phyloP scores from a whole-genome alignment of 2,113 vertebrate genomes.

The Peromyscus polionotus region DNA sequence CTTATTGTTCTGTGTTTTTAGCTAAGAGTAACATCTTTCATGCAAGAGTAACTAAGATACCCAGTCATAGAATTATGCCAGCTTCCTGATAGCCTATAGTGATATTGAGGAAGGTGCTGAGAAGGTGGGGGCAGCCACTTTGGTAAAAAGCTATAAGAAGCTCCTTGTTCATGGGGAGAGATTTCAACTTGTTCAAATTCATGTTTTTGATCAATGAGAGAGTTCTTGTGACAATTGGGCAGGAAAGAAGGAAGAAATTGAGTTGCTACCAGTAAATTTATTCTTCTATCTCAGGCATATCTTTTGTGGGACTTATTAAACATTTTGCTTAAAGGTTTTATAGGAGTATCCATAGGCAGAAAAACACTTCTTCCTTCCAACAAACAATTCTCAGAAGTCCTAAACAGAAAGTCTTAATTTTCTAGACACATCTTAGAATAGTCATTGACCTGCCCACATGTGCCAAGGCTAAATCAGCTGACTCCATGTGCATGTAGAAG shows the following conservation, averaged over 20 bases:
- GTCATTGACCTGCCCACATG: background rate
- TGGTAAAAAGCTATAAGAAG: background rate
- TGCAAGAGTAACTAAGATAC: background rate
- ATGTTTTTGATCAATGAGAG: background rate
- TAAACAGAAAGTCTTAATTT: conserved; percentile 30
- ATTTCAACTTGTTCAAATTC: background rate
- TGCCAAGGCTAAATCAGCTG: conserved; percentile 18
- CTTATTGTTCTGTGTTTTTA: background rate
- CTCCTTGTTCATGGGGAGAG: background rate
- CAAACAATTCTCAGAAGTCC: conserved; percentile 54
- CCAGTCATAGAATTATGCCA: background rate
- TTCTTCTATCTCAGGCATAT: background rate
- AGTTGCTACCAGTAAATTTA: conserved; percentile 35
- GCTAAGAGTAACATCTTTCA: too few relatives aligned
- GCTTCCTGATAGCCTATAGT: background rate
- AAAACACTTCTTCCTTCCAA: conserved; percentile 40
- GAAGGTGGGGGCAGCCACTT: background rate
- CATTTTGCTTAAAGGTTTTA: conserved; percentile 4
- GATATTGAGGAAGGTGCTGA: background rate
- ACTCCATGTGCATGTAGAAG: background rate
- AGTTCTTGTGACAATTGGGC: background rate
- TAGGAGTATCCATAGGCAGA: conserved; percentile 24
- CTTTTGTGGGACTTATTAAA: conserved; percentile 22
- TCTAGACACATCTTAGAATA: conserved; percentile 49
- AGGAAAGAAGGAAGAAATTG: background rate